Percentiles rank a stretch among this genome's conserved stretches.
phyloP scores from a whole-genome alignment of 2,113 vertebrate genomes.

The Microcebus griseorufus region DNA sequence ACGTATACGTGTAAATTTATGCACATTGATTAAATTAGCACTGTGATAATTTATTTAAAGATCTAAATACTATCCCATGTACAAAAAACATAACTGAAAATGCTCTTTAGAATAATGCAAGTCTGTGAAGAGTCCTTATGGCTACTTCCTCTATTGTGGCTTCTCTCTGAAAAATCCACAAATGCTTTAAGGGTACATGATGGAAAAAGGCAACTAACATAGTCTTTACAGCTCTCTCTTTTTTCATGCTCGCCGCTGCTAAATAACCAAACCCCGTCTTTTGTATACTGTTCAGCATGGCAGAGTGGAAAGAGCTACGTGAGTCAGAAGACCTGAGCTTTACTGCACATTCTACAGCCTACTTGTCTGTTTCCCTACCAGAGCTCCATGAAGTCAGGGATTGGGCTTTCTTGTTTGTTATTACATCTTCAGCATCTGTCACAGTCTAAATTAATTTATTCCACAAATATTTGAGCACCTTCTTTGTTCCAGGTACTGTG shows the following conservation, averaged over 20 bases:
- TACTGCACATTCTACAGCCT: neutral
- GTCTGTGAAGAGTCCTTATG: neutral
- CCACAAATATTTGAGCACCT: neutral
- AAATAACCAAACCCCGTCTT: neutral
- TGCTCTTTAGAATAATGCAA: neutral
- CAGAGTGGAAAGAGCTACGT: neutral
- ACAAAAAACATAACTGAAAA: slow-evolving; percentile 18
- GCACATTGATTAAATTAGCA: neutral
- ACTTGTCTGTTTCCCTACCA: accelerated
- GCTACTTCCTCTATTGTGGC: neutral
- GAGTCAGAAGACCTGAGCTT: neutral
- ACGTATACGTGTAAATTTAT: slow-evolving; percentile 10
- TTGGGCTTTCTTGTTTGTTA: neutral
- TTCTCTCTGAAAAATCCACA: neutral
- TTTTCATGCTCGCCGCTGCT: neutral
- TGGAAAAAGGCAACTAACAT: neutral
- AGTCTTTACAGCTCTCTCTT: neutral
- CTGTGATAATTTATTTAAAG: slow-evolving; percentile 6
- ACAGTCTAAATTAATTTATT: neutral
- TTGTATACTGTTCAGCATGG: neutral
- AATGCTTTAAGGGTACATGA: neutral
- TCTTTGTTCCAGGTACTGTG: neutral
- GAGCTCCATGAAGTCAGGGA: neutral
- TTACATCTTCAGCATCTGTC: neutral
- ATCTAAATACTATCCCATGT: neutral